Evolutionary conservation across 2,888 invertebrate species (phyloP).

Genomic region (Mesorhabditis belari): DNA sequence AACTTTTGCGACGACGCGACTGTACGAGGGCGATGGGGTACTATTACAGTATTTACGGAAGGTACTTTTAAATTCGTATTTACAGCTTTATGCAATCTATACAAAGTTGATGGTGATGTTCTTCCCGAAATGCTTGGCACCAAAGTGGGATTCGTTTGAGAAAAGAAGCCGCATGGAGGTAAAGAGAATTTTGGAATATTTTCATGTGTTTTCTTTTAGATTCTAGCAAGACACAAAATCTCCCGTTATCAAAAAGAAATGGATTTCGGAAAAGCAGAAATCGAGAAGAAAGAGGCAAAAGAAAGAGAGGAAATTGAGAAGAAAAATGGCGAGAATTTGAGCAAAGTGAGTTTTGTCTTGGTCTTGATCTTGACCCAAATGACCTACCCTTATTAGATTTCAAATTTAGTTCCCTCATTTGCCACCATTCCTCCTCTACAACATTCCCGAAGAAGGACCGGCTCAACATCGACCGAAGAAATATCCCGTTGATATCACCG

Average conservation of each 20-base stretch:
- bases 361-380: too few relatives aligned
- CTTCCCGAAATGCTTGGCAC: background rate
- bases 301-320: background rate
- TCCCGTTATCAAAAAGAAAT: background rate
- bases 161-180: background rate
- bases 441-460: background rate
- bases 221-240: background rate
- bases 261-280: background rate
- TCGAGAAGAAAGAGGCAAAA: background rate
- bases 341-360: too few relatives aligned
- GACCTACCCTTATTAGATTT: background rate
- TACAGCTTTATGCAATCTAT: background rate
- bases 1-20: too few relatives aligned
- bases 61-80: too few relatives aligned
- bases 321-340: background rate
- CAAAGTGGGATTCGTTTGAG: background rate
- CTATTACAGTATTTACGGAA: too few relatives aligned
- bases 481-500: background rate
- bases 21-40: too few relatives aligned
- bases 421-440: background rate
- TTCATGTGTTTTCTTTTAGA: too few relatives aligned
- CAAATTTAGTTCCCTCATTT: background rate
- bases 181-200: too few relatives aligned
- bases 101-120: background rate
- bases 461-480: background rate